Conservation (phyloP, 2,797 vertebrate genomes). For the Sus cebifrons region DNA sequence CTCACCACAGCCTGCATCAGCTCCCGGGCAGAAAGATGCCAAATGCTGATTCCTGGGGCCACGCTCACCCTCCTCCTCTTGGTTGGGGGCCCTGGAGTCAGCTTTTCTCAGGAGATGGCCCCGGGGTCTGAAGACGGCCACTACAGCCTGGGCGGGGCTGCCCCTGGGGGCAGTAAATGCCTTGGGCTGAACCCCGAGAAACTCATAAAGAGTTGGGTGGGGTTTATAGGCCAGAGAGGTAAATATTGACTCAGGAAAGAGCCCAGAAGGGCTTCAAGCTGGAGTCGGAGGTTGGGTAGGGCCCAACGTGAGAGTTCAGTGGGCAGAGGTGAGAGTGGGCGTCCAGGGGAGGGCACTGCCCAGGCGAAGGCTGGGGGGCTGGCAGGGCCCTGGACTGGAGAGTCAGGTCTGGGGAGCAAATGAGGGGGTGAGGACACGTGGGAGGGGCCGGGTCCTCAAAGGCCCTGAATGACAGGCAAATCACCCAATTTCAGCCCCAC, state of each 20-base stretch:
- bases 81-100: accelerated
- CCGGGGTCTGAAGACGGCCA: neutral
- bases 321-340: neutral
- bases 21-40: accelerated
- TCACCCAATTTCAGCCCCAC: accelerated
- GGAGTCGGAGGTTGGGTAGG: neutral
- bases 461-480: neutral
- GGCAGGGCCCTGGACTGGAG: accelerated
- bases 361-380: accelerated
- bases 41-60: neutral
- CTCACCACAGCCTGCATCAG: accelerated
- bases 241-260: neutral
- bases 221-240: neutral
- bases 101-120: accelerated
- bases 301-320: too few species aligned
- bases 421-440: accelerated
- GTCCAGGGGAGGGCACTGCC: neutral
- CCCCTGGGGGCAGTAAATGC: too few species aligned
- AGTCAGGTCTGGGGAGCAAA: neutral
- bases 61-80: accelerated
- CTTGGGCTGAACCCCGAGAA: neutral
- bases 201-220: too few species aligned
- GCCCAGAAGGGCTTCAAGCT: accelerated
- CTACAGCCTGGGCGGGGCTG: accelerated
- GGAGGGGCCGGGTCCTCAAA: too few species aligned